A percentile compares a stretch with the other conserved stretches of the same genome.
Conservation (phyloP, 2,888 invertebrate genomes). For the Anthrax anthrax region DNA sequence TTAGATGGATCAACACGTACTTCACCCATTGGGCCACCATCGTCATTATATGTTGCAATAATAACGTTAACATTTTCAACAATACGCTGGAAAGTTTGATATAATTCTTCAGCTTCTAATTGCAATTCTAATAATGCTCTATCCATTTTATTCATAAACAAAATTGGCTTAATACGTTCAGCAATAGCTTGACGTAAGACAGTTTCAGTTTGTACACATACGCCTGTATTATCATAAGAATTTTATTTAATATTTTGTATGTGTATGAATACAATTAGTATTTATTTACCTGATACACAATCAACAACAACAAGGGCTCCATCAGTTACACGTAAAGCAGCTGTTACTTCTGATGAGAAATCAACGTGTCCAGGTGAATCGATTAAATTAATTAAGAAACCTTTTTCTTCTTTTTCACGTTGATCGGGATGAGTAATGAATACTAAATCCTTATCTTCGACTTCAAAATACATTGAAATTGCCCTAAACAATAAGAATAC, state of each 20-base stretch:
- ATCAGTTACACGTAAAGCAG: constrained; percentile 98
- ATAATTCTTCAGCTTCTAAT: constrained; percentile 89
- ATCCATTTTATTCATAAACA: constrained; percentile 99
- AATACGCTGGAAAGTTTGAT: constrained; percentile 98
- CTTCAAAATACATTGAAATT: constrained; percentile 98
- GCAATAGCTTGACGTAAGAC: constrained; percentile 99
- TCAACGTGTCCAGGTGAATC: constrained; percentile 99
- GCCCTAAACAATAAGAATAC: constrained; percentile 48
- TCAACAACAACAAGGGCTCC: constrained; percentile 99
- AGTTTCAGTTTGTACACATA: constrained; percentile 99
- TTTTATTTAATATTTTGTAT: neutral
- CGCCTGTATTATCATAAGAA: constrained; percentile 48
- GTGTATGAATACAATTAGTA: too few species aligned
- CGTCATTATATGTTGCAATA: constrained; percentile 97
- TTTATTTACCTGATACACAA: constrained; percentile 83
- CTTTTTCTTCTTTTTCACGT: constrained; percentile 77
- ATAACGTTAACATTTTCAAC: constrained; percentile 99
- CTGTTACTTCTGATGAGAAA: constrained; percentile 99
- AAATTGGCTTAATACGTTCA: constrained; percentile 98
- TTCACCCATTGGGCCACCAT: constrained; percentile 97
- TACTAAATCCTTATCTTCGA: constrained; percentile 83
- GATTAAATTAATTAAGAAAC: constrained; percentile 99
- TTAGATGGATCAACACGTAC: constrained; percentile 95
- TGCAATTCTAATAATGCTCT: constrained; percentile 95
- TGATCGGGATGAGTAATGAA: constrained; percentile 87